phyloP scores from a whole-genome alignment of 2,113 vertebrate genomes.

The Acinonyx jubatus region DNA sequence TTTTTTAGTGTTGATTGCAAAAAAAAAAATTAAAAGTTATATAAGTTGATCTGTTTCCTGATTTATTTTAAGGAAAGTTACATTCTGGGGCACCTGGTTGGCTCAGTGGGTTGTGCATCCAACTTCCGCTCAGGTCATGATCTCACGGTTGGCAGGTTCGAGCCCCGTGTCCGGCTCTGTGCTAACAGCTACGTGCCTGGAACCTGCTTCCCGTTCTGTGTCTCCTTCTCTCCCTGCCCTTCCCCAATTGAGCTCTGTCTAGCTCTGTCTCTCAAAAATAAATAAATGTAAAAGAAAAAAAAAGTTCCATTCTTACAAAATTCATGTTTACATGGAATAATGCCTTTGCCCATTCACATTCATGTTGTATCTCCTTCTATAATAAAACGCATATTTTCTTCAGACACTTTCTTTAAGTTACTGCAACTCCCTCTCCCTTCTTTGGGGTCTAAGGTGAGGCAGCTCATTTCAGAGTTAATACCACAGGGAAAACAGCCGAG shows the following conservation, averaged over 20 bases:
- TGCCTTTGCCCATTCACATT: neutral
- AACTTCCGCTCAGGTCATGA: too few relatives aligned
- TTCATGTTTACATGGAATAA: neutral
- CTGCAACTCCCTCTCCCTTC: fast-evolving
- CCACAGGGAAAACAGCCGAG: neutral
- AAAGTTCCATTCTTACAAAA: neutral
- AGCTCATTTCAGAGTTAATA: neutral
- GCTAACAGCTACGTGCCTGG: too few relatives aligned
- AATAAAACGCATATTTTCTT: neutral
- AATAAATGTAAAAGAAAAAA: too few relatives aligned
- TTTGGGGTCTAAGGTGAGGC: neutral
- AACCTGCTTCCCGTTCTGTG: too few relatives aligned
- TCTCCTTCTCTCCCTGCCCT: too few relatives aligned
- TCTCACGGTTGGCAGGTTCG: too few relatives aligned
- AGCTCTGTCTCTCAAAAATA: too few relatives aligned
- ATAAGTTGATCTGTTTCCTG: neutral
- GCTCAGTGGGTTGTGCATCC: too few relatives aligned
- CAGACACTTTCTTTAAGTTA: neutral
- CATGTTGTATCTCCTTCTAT: neutral
- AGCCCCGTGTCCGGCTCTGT: too few relatives aligned
- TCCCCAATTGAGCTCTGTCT: too few relatives aligned
- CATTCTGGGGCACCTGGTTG: too few relatives aligned
- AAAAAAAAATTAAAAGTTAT: neutral
- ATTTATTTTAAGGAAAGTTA: neutral
- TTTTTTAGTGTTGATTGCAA: neutral